A percentile compares a stretch with the other conserved stretches of the same genome.
These are phyloP conservation scores for Siniperca chuatsi DNA, from an alignment of 2,113 vertebrate genomes.

Conservation along the genomic window DNA sequence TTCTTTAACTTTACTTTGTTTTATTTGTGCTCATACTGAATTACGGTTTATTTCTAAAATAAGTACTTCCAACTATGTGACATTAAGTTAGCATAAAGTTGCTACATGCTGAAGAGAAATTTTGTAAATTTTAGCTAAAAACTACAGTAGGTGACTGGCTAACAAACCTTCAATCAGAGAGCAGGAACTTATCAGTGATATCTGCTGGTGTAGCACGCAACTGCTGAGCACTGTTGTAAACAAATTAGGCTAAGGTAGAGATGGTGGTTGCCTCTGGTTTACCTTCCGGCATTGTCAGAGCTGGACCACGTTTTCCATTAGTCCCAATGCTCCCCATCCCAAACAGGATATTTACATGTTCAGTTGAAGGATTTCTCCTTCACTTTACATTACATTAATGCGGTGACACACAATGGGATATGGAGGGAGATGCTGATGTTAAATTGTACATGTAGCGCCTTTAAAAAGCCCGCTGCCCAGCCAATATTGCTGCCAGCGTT, in stretches of 20 bases:
- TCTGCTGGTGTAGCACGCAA: not conserved
- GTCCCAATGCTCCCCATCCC: not conserved
- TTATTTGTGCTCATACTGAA: not conserved
- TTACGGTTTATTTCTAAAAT: not conserved
- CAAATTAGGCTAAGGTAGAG: not conserved
- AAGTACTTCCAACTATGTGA: not conserved
- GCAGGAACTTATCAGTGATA: not conserved
- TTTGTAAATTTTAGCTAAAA: too few relatives aligned
- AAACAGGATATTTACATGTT: not conserved
- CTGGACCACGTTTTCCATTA: conserved; percentile 1
- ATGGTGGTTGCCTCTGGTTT: not conserved
- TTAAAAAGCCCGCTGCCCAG: not conserved
- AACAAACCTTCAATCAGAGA: not conserved
- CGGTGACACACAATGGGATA: not conserved
- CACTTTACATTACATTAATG: not conserved
- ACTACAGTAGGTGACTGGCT: not conserved
- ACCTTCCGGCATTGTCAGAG: not conserved
- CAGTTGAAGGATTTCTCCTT: not conserved
- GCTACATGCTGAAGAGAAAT: not conserved
- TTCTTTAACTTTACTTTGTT: not conserved
- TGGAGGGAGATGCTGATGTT: not conserved
- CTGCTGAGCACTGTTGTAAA: not conserved
- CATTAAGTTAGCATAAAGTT: not conserved
- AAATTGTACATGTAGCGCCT: not conserved
- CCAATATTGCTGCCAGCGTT: conserved; percentile 19